Evolutionary conservation across 2,888 invertebrate species (phyloP), one percentile per base, ranked within the genome.

Genomic region (Cheilosia vulpina): DNA sequence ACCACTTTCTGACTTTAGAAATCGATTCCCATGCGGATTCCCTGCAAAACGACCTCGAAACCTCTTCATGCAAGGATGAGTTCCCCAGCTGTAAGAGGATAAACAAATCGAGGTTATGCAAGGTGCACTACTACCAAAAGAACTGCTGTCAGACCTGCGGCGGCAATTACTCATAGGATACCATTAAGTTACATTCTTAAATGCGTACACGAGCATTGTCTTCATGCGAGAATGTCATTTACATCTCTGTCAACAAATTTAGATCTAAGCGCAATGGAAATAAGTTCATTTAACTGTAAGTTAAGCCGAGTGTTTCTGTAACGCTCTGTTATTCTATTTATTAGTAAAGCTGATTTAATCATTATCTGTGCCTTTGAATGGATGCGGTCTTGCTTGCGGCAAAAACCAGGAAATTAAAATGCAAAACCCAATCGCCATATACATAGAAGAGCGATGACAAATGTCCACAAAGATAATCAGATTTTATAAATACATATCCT

Each of bases 71-170:
- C 82, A 92, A 93, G 45, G 97, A 97, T 91, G 95, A 95, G 90
- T 94, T 96, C 90, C 93, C 94, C 75, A 96, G 96, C 92, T 98
- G 97, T 91, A 93, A 94, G 80, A 92, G 97, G 88, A 97, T 97
- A 19, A 96, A 96, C 55, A 97, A 97, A 90, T 96, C 96, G 52
- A 94, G 96, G 58, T 94, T 97, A 24, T 98, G 98, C 91, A 95
- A 95, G 89, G 96, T 96, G 90, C 94, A 95, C 75, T 97, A 96
- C 93, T 98, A 97, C 93, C 94, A 95, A 75, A 94, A 94, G 88
- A 95, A 95, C 89, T 98, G 98, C 92, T 98, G 98, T 92, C 94
- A 93, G 57, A 94, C 96, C 75, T 96, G 96, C 62, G 81, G 87
- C 57, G 88, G 87, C 31, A 87, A 83, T 52, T 79, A 87, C 21